These are phyloP conservation scores for Scartelaos histophorus DNA, from an alignment of 2,113 vertebrate species.

Conservation along the genomic window DNA sequence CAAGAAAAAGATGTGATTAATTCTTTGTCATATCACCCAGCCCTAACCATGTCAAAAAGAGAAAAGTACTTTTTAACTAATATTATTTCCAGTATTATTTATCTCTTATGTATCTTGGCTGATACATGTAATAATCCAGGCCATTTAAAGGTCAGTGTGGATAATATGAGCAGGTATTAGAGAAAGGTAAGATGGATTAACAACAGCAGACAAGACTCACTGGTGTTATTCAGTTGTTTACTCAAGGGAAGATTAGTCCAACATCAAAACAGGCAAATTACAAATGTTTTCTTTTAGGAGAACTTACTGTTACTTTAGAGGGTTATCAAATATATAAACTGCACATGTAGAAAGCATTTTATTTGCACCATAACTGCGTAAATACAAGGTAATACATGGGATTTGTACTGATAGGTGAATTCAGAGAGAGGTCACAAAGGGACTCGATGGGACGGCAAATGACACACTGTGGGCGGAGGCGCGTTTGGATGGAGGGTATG, in stretches of 20 bases:
- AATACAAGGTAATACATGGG: conserved; percentile 9
- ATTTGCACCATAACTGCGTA: conserved; percentile 27
- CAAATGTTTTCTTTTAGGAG: conserved; percentile 1
- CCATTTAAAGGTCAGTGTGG: conserved; percentile 43
- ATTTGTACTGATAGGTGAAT: conserved; percentile 6
- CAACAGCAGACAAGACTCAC: conserved; percentile 48
- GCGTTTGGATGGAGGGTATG: conserved; percentile 32
- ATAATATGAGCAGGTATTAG: conserved; percentile 55
- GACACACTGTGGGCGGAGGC: conserved; percentile 51
- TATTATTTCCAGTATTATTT: neutral
- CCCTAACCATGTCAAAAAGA: neutral
- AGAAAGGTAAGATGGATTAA: conserved; percentile 62
- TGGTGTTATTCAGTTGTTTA: conserved; percentile 63
- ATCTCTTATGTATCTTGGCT: conserved; percentile 3
- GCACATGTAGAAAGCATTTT: neutral
- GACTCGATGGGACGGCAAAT: conserved; percentile 44
- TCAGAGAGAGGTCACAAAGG: conserved; percentile 73
- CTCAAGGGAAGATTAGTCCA: conserved; percentile 41
- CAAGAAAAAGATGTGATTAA: too few species aligned
- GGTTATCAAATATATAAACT: neutral
- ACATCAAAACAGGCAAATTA: conserved; percentile 26
- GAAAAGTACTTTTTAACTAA: neutral
- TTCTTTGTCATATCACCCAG: too few species aligned
- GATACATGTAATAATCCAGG: conserved; percentile 31
- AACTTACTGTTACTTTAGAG: conserved; percentile 15